Evolutionary conservation across 2,888 invertebrate species (phyloP).

Genomic region (Cyclophora albipunctata): DNA sequence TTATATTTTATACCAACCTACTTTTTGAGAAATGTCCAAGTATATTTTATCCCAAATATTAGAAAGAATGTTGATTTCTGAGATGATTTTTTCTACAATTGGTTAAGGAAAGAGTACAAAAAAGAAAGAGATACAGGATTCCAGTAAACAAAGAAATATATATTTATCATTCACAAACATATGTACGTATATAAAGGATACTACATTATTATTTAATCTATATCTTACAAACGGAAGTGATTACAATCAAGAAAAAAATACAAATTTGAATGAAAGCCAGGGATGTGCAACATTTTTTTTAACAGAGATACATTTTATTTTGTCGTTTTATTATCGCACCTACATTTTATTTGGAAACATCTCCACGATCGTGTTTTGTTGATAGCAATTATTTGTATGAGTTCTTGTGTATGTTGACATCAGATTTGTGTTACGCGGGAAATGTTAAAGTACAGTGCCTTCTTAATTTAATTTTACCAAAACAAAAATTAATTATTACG

Average conservation of each 20-base stretch:
- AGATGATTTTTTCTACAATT: conserved; percentile 12
- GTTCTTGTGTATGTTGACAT: neutral
- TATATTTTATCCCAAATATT: conserved; percentile 21
- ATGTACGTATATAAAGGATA: too few relatives aligned
- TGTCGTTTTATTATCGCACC: too few relatives aligned
- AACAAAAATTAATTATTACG: conserved; percentile 2
- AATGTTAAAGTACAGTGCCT: conserved; percentile 20
- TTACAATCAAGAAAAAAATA: too few relatives aligned
- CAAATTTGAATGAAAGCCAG: conserved; percentile 2
- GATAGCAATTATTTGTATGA: too few relatives aligned
- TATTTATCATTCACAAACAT: too few relatives aligned
- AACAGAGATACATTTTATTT: neutral
- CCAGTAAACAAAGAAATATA: too few relatives aligned
- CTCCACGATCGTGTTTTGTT: too few relatives aligned
- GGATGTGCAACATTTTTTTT: conserved; percentile 5
- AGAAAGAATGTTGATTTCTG: conserved; percentile 41
- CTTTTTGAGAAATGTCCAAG: conserved; percentile 20
- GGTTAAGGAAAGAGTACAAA: conserved; percentile 30
- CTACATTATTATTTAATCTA: too few relatives aligned
- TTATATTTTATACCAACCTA: conserved; percentile 37
- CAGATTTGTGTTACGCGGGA: conserved; percentile 11
- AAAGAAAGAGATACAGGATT: conserved; percentile 21
- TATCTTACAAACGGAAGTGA: too few relatives aligned
- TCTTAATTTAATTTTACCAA: conserved; percentile 6
- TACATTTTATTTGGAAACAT: too few relatives aligned